Conservation (phyloP, 2,888 invertebrate species). For the Deilephila porcellus region DNA sequence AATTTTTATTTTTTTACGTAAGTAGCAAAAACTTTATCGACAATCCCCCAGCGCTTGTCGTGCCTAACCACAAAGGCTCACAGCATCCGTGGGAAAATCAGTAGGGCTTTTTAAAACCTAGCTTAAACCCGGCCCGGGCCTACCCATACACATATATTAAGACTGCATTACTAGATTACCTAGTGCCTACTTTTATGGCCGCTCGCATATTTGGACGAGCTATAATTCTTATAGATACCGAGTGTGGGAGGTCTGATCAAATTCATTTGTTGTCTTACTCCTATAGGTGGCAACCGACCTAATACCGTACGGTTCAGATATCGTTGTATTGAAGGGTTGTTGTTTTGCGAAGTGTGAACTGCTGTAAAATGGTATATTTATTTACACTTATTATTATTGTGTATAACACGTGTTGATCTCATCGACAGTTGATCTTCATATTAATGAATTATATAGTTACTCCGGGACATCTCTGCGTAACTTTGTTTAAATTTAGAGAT, state of each 20-base stretch:
- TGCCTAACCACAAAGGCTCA: constrained; percentile 64
- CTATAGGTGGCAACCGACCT: neutral
- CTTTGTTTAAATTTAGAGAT: too few species aligned
- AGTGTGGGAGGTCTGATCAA: neutral
- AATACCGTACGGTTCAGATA: too few species aligned
- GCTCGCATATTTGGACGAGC: constrained; percentile 42
- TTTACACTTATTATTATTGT: too few species aligned
- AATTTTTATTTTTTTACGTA: too few species aligned
- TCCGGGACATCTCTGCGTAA: too few species aligned
- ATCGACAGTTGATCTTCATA: too few species aligned
- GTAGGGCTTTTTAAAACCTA: constrained; percentile 71
- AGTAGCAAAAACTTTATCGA: constrained; percentile 25
- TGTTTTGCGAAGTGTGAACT: too few species aligned
- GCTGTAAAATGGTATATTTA: too few species aligned
- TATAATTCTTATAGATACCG: constrained; percentile 2
- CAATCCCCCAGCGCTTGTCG: constrained; percentile 39
- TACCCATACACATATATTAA: constrained; percentile 63
- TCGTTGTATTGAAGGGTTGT: too few species aligned
- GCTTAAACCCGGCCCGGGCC: constrained; percentile 56
- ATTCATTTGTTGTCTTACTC: neutral
- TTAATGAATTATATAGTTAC: too few species aligned
- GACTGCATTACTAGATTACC: constrained; percentile 63
- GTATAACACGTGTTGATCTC: too few species aligned
- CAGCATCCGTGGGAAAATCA: constrained; percentile 76
- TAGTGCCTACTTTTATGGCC: constrained; percentile 44